These are phyloP conservation scores for Polyommatus icarus DNA, from an alignment of 2,888 invertebrate species.

Conservation along the genomic window DNA sequence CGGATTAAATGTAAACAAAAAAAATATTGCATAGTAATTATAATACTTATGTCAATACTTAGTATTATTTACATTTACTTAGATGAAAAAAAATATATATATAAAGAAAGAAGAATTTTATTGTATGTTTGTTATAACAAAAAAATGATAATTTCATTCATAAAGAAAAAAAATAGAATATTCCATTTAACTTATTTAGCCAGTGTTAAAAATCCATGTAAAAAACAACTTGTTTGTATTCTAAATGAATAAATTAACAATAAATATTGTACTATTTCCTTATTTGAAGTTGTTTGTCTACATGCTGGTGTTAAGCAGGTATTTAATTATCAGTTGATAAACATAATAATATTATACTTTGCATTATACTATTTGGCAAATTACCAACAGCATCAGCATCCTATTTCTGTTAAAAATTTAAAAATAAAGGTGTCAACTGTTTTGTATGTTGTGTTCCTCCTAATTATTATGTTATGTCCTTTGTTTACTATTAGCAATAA, in stretches of 20 bases:
- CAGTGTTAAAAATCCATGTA: not conserved
- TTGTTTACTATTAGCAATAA: constrained; percentile 25
- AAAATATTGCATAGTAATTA: too few relatives aligned
- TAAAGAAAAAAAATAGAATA: too few relatives aligned
- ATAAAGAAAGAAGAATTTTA: too few relatives aligned
- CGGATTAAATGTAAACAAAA: too few relatives aligned
- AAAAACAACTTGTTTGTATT: not conserved
- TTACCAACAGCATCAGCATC: constrained; percentile 49
- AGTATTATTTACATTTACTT: too few relatives aligned
- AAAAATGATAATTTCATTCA: too few relatives aligned
- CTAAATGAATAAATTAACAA: not conserved
- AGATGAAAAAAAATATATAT: too few relatives aligned
- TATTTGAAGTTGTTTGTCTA: not conserved
- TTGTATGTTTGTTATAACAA: too few relatives aligned
- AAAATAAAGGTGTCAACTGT: not conserved
- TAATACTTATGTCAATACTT: too few relatives aligned
- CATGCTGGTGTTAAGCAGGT: not conserved
- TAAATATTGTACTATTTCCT: not conserved
- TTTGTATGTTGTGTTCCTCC: not conserved
- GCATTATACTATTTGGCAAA: constrained; percentile 47
- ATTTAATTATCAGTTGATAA: not conserved
- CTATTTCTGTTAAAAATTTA: constrained; percentile 37
- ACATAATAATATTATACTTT: not conserved
- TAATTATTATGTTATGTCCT: constrained; percentile 14
- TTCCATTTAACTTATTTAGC: too few relatives aligned